Base-by-base conservation (phyloP, 2,888 invertebrate species). In the Bombyx huttoni region DNA sequence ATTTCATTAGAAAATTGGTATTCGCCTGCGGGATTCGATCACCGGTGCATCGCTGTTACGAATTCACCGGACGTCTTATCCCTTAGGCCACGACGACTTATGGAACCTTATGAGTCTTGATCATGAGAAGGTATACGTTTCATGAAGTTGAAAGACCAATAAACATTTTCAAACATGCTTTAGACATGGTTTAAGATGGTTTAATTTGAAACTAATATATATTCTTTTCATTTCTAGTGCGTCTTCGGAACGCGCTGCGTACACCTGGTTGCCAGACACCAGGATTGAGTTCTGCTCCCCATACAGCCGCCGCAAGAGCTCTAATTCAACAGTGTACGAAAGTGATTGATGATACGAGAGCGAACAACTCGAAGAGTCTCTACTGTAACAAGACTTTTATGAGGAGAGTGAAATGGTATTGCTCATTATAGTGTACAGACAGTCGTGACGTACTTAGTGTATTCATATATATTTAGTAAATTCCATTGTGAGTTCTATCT, bases 231-330 rank as follows among this genome's bases (percentile, higher is more conserved):
- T 63, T 88, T 81, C 48, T 83, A 89, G 89, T 79, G 86, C 88
- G 59, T 81, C 89, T 58, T 76, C 85, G 68, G 89, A 89, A 65
- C 83, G 88, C 78, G 72, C 89, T 89, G 89, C 89, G 89, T 89
- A 88, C 70, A 75, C 85, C 75, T 89, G 89, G 89, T 72, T 89
- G 46, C 87, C 88, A n/a, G 86, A 85, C 55, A 81, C 83, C 71
- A 84, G 85, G 68, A 75, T 86, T 51, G 89, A 89, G 66, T 86
- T 87, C 70, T 70, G 78, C 57, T 83, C 85, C 1, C 84, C 84
- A 2, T 83, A 81, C 74, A 79, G 75, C 53, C 80, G 83, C 13
- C 78, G 87, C 9, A 77, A 75, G 65, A 87, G 88, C 61, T 86
- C 88, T 54, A 85, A 81, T 64, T 89, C 88, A 1, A 88, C 87